Conservation (phyloP, 2,113 vertebrate species). For the Pitta sordida region DNA sequence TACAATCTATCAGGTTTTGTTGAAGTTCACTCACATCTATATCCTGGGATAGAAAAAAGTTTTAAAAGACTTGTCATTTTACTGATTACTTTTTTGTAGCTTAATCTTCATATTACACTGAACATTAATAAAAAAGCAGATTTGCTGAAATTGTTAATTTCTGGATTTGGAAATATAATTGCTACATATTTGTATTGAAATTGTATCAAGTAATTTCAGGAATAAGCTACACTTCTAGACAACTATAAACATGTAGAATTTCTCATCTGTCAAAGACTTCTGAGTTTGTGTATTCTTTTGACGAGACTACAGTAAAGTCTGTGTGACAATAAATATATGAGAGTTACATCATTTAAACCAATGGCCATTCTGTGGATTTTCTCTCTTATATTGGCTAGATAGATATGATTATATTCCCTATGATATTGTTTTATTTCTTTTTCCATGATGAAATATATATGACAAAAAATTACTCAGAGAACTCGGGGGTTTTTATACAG, state of each 20-base stretch:
- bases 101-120: neutral
- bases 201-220: neutral
- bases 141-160: neutral
- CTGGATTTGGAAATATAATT: neutral
- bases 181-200: neutral
- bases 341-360: neutral
- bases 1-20: neutral
- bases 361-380: neutral
- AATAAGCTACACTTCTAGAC: neutral
- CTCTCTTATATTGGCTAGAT: neutral
- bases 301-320: neutral
- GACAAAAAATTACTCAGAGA: neutral
- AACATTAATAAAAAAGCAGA: neutral
- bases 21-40: neutral
- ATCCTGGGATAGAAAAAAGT: neutral
- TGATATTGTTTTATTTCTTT: neutral
- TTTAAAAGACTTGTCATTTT: neutral
- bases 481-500: fast-evolving
- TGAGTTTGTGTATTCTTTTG: neutral
- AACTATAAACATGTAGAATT: neutral
- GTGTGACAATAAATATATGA: neutral
- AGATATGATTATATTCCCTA: neutral
- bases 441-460: neutral
- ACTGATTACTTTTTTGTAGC: neutral
- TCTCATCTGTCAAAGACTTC: neutral